phyloP scores from a whole-genome alignment of 1,140 invertebrate genomes.

The Habropoda laboriosa region DNA sequence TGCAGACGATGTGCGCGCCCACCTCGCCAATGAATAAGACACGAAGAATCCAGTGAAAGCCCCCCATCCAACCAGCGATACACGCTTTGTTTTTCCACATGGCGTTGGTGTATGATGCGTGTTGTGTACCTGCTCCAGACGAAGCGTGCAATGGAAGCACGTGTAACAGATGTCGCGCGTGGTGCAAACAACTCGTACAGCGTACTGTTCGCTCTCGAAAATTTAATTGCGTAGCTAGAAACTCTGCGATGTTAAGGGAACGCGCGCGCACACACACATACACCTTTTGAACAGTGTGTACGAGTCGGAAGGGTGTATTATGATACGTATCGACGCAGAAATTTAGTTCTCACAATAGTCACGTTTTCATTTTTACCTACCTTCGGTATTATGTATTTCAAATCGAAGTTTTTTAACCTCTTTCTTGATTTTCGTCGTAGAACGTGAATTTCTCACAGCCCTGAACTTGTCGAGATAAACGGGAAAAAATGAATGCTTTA shows the following conservation, averaged over 20 bases:
- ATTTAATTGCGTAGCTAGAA: not conserved
- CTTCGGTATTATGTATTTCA: not conserved
- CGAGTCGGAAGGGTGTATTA: not conserved
- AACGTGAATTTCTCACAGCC: conserved; percentile 1
- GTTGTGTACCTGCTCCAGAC: not conserved
- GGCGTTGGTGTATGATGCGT: not conserved
- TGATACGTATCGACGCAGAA: not conserved
- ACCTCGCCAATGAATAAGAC: conserved; percentile 32
- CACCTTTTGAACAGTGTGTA: not conserved
- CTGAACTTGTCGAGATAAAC: conserved; percentile 7
- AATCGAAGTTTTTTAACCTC: too few species aligned
- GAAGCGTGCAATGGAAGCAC: not conserved
- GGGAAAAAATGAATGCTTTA: conserved; percentile 13
- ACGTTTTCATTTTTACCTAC: not conserved
- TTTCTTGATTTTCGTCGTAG: not conserved
- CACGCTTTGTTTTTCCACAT: conserved; percentile 24
- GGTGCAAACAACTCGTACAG: too few species aligned
- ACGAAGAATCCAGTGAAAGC: conserved; percentile 38
- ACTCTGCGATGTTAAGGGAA: not conserved
- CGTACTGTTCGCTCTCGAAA: not conserved
- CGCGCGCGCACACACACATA: not conserved
- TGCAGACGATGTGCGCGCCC: conserved; percentile 9
- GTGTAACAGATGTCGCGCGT: not conserved
- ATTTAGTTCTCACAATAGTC: not conserved
- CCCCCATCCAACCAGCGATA: not conserved